Conservation (phyloP, 2,113 vertebrate genomes). For the Strix uralensis region DNA sequence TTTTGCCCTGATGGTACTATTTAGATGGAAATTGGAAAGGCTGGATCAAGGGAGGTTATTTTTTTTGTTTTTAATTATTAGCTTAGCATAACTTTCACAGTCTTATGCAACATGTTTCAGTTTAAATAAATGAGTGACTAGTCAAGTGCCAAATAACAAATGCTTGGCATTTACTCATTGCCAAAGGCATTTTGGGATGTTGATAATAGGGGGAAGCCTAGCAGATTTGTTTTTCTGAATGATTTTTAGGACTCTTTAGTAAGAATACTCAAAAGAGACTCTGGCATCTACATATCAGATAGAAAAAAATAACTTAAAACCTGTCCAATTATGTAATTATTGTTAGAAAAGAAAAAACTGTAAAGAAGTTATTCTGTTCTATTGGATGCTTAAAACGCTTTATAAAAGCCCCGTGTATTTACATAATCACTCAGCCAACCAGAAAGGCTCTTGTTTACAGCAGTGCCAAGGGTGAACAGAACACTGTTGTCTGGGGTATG, state of each 20-base stretch:
- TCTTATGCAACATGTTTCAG: neutral
- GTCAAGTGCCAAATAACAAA: constrained; percentile 30
- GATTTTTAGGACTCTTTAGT: neutral
- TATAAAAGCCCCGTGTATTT: constrained; percentile 11
- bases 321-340: neutral
- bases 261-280: neutral
- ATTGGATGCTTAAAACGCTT: neutral
- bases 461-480: constrained; percentile 1
- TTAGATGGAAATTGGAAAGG: neutral
- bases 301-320: neutral
- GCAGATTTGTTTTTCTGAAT: neutral
- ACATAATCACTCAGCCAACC: constrained; percentile 12
- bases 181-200: constrained; percentile 7
- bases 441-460: neutral
- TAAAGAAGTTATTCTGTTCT: neutral
- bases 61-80: neutral
- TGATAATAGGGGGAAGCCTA: neutral
- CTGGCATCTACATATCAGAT: neutral
- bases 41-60: fast-evolving
- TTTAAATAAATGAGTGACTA: constrained; percentile 19
- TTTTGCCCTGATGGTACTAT: neutral
- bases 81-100: neutral
- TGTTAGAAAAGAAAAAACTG: neutral
- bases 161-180: constrained; percentile 27
- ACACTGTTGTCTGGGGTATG: neutral